Evolutionary conservation across 2,113 vertebrate genomes (phyloP).

Genomic region (Orycteropus afer): DNA sequence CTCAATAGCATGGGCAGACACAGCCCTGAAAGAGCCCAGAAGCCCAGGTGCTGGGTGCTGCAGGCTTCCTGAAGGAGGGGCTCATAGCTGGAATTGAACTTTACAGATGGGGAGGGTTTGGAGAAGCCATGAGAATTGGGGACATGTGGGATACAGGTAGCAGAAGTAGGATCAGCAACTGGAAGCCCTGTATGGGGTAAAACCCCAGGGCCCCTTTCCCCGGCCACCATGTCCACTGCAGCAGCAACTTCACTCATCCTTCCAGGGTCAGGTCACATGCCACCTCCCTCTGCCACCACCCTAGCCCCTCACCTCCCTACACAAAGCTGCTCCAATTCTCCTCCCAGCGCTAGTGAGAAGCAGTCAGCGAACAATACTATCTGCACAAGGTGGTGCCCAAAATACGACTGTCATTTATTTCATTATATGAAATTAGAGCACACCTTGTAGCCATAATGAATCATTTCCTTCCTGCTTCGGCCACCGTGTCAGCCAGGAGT

Average conservation of each 20-base stretch:
- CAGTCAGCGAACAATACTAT: conserved; percentile 82
- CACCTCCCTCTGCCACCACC: rapidly evolving
- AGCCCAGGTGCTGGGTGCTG: neutral
- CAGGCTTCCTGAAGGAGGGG: neutral
- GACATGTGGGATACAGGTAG: neutral
- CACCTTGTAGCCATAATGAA: conserved; percentile 89
- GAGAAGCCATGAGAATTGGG: neutral
- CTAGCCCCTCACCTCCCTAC: conserved; percentile 28
- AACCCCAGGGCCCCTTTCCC: neutral
- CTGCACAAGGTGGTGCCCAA: conserved; percentile 70
- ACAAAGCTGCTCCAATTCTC: conserved; percentile 87
- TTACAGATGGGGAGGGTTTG: too few relatives aligned
- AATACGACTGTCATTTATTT: conserved; percentile 87
- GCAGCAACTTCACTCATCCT: neutral
- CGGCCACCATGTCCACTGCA: neutral
- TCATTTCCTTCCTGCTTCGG: conserved; percentile 86
- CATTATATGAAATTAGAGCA: conserved; percentile 88
- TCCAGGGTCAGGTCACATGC: neutral
- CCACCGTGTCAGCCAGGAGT: conserved; percentile 84
- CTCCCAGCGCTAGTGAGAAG: conserved; percentile 77
- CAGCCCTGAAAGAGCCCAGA: neutral
- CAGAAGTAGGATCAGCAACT: neutral
- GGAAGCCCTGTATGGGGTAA: too few relatives aligned
- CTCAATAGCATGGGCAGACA: neutral
- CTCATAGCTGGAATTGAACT: neutral